Evolutionary conservation across 2,113 vertebrate genomes (phyloP).

Genomic region (rabbit (Oryctolagus cuniculus)): DNA sequence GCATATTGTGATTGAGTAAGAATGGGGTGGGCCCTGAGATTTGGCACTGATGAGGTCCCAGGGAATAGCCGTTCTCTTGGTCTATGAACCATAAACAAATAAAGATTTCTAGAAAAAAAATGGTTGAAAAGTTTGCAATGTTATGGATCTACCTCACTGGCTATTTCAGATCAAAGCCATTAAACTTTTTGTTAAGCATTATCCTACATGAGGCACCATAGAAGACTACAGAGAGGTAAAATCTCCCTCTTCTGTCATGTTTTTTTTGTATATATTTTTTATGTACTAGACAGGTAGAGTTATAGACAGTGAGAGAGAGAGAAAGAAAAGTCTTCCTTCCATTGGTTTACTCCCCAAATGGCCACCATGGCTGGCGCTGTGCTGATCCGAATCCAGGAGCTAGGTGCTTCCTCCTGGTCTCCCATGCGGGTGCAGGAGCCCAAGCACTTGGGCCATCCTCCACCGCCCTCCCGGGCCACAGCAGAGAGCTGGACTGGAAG

Average conservation of each 20-base stretch:
- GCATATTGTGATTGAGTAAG: background rate
- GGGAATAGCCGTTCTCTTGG: background rate
- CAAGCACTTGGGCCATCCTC: too few species aligned
- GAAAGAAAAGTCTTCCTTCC: too few species aligned
- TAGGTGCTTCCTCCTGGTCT: too few species aligned
- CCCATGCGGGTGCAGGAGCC: too few species aligned
- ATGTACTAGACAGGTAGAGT: too few species aligned
- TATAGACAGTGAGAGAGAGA: too few species aligned
- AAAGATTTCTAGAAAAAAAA: background rate
- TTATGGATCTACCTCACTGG: background rate
- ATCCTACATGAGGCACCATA: background rate
- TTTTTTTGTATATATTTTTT: too few species aligned
- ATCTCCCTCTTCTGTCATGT: background rate
- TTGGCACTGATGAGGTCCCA: background rate
- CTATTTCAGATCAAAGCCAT: constrained; percentile 30
- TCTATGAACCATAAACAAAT: background rate
- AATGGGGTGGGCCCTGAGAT: background rate
- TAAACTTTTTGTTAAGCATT: constrained; percentile 30
- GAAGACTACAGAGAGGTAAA: background rate
- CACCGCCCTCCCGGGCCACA: too few species aligned
- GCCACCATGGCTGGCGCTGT: too few species aligned
- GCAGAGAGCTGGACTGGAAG: too few species aligned
- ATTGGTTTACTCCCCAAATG: too few species aligned
- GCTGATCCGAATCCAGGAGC: too few species aligned
- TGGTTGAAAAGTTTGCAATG: background rate